Evolutionary conservation across 2,113 vertebrate genomes (phyloP).

Genomic region (Pardalotus punctatus): DNA sequence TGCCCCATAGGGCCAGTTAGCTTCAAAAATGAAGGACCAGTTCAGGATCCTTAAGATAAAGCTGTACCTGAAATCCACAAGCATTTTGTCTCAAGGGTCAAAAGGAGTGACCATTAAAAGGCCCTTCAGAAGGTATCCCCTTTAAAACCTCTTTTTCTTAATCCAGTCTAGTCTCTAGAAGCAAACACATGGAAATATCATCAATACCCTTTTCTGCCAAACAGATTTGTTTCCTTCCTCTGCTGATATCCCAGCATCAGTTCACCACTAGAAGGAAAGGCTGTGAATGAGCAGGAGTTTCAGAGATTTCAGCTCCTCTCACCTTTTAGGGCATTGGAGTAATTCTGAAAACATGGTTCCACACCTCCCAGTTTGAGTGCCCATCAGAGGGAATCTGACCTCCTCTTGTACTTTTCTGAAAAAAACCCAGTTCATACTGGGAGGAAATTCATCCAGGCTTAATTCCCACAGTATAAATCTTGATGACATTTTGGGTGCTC

Average conservation of each 20-base stretch:
- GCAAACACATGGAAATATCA: neutral
- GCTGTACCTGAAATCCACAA: neutral
- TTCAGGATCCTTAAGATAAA: neutral
- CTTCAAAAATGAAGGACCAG: neutral
- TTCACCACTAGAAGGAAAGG: neutral
- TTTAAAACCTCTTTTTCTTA: neutral
- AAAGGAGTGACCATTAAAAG: neutral
- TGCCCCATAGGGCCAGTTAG: neutral
- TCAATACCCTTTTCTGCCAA: neutral
- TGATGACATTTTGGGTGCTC: neutral
- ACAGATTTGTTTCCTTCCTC: neutral
- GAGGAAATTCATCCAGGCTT: neutral
- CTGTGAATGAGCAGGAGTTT: neutral
- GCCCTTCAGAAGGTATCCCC: neutral
- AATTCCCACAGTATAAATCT: neutral
- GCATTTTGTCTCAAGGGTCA: neutral
- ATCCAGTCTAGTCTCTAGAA: neutral
- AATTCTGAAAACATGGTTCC: neutral
- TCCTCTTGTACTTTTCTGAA: neutral
- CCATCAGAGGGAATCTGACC: neutral
- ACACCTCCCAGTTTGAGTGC: neutral
- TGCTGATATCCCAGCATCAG: neutral
- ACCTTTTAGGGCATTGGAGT: neutral
- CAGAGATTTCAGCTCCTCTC: neutral
- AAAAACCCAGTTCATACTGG: neutral